Conservation (phyloP, 2,888 invertebrate species). For the Trissolcus japonicus region DNA sequence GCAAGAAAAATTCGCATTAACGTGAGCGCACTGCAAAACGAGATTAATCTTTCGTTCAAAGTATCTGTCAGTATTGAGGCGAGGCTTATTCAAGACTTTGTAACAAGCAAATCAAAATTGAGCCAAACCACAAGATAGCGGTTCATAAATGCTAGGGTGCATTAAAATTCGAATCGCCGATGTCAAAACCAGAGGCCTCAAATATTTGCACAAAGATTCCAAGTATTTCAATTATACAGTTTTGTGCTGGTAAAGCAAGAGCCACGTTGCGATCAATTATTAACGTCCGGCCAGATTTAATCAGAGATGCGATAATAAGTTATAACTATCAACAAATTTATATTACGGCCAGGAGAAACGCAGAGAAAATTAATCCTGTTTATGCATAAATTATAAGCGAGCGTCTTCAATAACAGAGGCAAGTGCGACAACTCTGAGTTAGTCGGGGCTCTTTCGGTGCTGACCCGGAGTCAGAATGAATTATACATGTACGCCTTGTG, state of each 20-base stretch:
- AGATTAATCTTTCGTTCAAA: conserved; percentile 57
- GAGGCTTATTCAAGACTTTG: too few species aligned
- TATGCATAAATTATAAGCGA: conserved; percentile 15
- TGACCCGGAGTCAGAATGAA: not conserved
- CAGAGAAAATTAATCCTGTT: conserved; percentile 14
- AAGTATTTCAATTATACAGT: too few species aligned
- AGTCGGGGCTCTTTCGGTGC: conserved; percentile 1
- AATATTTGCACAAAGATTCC: too few species aligned
- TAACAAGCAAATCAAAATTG: too few species aligned
- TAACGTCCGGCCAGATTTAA: conserved; percentile 3
- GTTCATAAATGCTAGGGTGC: too few species aligned
- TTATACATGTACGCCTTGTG: not conserved
- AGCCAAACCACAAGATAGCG: too few species aligned
- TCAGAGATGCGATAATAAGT: conserved; percentile 19
- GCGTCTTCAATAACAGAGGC: conserved; percentile 16
- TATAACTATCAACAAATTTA: conserved; percentile 15
- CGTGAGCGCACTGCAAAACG: conserved; percentile 56
- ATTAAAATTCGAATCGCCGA: too few species aligned
- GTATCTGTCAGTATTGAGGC: conserved; percentile 21
- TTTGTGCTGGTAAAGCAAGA: not conserved
- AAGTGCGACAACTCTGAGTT: conserved; percentile 8
- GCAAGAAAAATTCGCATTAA: conserved; percentile 59
- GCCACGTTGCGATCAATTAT: conserved; percentile 12
- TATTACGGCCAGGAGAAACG: conserved; percentile 6
- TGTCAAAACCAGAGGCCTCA: too few species aligned